Evolutionary conservation across 2,888 invertebrate species (phyloP).

Genomic region (Lithophane leautieri): DNA sequence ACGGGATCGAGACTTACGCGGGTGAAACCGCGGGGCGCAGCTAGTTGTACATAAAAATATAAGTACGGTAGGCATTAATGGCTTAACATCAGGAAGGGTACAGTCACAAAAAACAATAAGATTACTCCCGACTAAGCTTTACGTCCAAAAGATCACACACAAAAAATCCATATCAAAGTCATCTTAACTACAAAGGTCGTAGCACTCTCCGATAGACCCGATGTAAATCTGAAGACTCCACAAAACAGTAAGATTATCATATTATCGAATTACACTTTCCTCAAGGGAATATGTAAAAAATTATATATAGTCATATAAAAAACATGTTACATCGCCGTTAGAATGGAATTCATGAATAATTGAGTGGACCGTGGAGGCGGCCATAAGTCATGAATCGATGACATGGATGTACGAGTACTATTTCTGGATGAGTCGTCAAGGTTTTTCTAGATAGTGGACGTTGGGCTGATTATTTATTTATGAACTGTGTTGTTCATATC

Average conservation of each 20-base stretch:
- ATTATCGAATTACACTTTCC: constrained; percentile 56
- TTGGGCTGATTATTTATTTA: constrained; percentile 29
- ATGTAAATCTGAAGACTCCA: constrained; percentile 20
- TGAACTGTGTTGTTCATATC: neutral
- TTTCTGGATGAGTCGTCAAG: constrained; percentile 38
- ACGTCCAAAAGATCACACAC: neutral
- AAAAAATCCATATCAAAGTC: neutral
- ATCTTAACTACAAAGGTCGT: neutral
- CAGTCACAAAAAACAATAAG: neutral
- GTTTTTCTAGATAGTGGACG: constrained; percentile 5
- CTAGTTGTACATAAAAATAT: no score
- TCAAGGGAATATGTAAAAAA: constrained; percentile 62
- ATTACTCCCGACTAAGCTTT: neutral
- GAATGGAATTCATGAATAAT: constrained; percentile 71
- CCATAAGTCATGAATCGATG: constrained; percentile 69
- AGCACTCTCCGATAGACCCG: neutral
- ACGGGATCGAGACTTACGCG: no score
- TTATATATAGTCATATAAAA: constrained; percentile 64
- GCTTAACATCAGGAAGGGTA: neutral
- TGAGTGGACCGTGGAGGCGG: constrained; percentile 63
- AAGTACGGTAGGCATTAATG: neutral
- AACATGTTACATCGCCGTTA: constrained; percentile 65
- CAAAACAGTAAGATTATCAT: constrained; percentile 50
- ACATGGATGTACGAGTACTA: constrained; percentile 46
- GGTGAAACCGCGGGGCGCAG: no score